phyloP scores from a whole-genome alignment of 2,113 vertebrate genomes.

The Ochotona curzoniae region DNA sequence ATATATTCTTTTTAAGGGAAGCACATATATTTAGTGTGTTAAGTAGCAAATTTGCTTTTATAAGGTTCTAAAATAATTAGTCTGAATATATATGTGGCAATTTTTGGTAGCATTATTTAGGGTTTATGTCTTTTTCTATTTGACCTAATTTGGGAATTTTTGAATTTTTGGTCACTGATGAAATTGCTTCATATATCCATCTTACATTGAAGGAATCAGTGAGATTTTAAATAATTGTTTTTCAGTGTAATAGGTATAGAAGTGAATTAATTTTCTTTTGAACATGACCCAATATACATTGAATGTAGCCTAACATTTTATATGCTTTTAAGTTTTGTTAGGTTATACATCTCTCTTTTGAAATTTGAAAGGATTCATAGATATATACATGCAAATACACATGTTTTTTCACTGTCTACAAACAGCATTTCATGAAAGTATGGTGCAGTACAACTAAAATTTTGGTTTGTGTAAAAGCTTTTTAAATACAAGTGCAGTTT shows the following conservation, averaged over 20 bases:
- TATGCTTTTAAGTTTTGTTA: slow-evolving; percentile 72
- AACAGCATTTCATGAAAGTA: slow-evolving; percentile 67
- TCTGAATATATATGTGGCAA: slow-evolving; percentile 76
- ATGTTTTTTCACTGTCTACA: slow-evolving; percentile 64
- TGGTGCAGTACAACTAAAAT: slow-evolving; percentile 64
- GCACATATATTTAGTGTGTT: slow-evolving; percentile 73
- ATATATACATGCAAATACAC: slow-evolving; percentile 37
- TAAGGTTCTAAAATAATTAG: slow-evolving; percentile 61
- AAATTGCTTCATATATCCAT: slow-evolving; percentile 80
- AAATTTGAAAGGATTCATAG: slow-evolving; percentile 49
- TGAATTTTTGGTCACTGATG: slow-evolving; percentile 80
- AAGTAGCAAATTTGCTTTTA: slow-evolving; percentile 79
- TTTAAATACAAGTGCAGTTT: slow-evolving; percentile 76
- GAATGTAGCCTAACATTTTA: slow-evolving; percentile 77
- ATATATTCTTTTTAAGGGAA: slow-evolving; percentile 78
- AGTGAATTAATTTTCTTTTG: slow-evolving; percentile 85
- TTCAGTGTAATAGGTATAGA: slow-evolving; percentile 84
- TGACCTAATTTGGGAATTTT: slow-evolving; percentile 81
- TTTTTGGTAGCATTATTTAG: slow-evolving; percentile 79
- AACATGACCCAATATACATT: slow-evolving; percentile 79
- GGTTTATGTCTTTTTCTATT: slow-evolving; percentile 81
- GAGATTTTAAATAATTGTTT: slow-evolving; percentile 88
- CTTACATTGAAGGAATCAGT: slow-evolving; percentile 85
- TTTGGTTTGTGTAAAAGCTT: slow-evolving; percentile 71
- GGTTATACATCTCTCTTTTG: slow-evolving; percentile 55